Evolutionary conservation across 2,888 invertebrate genomes (phyloP).

Genomic region (Drosophila nr. perissopoda): DNA sequence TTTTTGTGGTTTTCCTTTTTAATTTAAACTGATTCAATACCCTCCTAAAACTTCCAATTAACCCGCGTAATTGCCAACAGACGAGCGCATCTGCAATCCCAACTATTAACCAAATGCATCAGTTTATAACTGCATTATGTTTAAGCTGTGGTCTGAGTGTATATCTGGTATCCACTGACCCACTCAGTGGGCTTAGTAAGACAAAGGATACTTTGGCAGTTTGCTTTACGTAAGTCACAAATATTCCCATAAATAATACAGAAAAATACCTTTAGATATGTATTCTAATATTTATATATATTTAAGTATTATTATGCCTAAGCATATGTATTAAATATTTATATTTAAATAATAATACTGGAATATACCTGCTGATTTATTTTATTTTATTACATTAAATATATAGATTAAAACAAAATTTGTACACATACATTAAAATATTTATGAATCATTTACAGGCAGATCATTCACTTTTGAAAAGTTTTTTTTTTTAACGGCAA

Average conservation of each 20-base stretch:
- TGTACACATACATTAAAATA: background rate
- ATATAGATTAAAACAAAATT: background rate
- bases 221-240: background rate
- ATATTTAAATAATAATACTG: too few relatives aligned
- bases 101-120: slow-evolving; percentile 1
- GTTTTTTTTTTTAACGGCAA: background rate
- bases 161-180: background rate
- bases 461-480: background rate
- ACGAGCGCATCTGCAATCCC: slow-evolving; percentile 11
- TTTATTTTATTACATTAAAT: background rate
- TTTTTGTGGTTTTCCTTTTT: slow-evolving; percentile 50
- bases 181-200: background rate
- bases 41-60: slow-evolving; percentile 29
- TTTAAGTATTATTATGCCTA: background rate
- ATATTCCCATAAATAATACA: background rate
- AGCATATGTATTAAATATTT: background rate
- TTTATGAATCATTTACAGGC: background rate
- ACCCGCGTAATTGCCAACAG: slow-evolving; percentile 14
- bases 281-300: background rate
- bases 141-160: background rate
- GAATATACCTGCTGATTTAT: too few relatives aligned
- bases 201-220: background rate
- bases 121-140: background rate
- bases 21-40: slow-evolving; percentile 58
- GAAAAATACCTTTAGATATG: background rate